Evolutionary conservation across 2,888 invertebrate genomes (phyloP).

Genomic region (Callyntrura guangdongensis): DNA sequence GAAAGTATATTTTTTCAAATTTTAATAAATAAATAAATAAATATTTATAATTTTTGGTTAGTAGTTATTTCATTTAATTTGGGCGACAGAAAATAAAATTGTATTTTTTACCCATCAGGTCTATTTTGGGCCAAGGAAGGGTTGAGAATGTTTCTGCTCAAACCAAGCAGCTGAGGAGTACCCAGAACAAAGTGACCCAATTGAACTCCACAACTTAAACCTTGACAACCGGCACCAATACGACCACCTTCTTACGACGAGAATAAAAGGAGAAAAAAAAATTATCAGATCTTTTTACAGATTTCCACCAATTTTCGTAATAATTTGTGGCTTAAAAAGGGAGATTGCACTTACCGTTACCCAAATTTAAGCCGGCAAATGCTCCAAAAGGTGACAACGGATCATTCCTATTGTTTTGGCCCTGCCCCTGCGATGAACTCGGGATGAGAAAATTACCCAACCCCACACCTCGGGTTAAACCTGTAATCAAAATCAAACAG

Average conservation of each 20-base stretch:
- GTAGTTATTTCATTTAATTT: not conserved
- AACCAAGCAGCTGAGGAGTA: conserved; percentile 76
- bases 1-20: not conserved
- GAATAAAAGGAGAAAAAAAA: too few species aligned
- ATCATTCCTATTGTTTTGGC: conserved; percentile 78
- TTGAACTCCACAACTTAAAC: conserved; percentile 81
- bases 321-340: too few species aligned
- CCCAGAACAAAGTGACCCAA: conserved; percentile 77
- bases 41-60: not conserved
- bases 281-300: too few species aligned
- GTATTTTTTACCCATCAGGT: not conserved
- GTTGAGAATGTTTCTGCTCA: conserved; percentile 68
- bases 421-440: conserved; percentile 49
- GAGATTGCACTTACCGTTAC: conserved; percentile 80
- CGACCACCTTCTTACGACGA: conserved; percentile 65
- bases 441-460: conserved; percentile 78
- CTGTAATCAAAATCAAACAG: conserved; percentile 42
- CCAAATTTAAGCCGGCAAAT: conserved; percentile 83
- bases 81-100: not conserved
- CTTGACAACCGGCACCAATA: conserved; percentile 82
- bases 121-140: not conserved
- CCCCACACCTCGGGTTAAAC: conserved; percentile 77
- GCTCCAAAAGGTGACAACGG: conserved; percentile 83
- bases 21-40: conserved; percentile 24
- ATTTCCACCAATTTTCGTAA: too few species aligned